Conservation (phyloP, 2,888 invertebrate species). For the Itoplectis maculator region DNA sequence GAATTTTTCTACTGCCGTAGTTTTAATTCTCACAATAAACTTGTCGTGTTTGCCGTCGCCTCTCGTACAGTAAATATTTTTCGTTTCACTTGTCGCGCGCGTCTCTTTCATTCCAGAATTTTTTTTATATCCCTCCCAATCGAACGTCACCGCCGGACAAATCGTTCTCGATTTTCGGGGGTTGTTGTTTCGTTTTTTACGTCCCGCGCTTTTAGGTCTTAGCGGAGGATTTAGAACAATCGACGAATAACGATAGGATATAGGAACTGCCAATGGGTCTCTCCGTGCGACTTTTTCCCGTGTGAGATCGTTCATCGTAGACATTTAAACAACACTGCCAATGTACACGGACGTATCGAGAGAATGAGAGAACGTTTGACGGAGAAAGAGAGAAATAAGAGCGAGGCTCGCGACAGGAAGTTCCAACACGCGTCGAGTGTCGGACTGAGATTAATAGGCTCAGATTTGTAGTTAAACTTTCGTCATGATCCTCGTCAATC, state of each 20-base stretch:
- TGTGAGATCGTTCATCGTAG: constrained; percentile 43
- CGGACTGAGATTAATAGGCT: constrained; percentile 22
- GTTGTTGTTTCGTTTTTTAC: neutral
- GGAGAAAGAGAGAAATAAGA: neutral
- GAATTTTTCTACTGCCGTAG: constrained; percentile 52
- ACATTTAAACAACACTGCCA: constrained; percentile 48
- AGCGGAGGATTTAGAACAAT: neutral
- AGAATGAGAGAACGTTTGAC: neutral
- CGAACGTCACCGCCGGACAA: neutral
- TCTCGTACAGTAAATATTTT: constrained; percentile 8
- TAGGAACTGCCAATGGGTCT: constrained; percentile 48
- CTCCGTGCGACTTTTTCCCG: constrained; percentile 51
- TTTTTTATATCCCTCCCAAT: neutral
- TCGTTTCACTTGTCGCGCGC: neutral
- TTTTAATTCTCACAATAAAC: constrained; percentile 24
- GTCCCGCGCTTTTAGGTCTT: constrained; percentile 10
- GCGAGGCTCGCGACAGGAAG: constrained; percentile 11
- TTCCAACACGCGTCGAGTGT: neutral
- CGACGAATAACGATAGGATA: constrained; percentile 11
- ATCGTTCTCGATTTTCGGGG: too few species aligned
- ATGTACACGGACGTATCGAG: constrained; percentile 20
- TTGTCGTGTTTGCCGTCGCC: constrained; percentile 14
- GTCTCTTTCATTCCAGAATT: constrained; percentile 8
- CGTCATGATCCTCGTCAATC: constrained; percentile 19
- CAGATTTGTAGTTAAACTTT: constrained; percentile 34